Evolutionary conservation across 2,113 vertebrate genomes (phyloP).

Genomic region (Corapipo altera): DNA sequence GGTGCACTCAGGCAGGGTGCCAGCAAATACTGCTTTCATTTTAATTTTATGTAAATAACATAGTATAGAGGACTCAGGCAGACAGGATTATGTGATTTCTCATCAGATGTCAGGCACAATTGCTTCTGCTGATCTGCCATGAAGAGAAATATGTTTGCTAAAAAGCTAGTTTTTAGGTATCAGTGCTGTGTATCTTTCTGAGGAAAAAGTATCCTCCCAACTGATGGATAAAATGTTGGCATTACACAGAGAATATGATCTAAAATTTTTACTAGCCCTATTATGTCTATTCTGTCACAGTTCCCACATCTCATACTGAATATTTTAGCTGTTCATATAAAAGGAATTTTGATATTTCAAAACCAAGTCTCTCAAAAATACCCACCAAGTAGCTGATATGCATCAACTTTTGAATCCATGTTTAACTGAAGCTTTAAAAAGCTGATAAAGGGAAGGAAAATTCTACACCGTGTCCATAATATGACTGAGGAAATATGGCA

Average conservation of each 20-base stretch:
- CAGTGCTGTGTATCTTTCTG: neutral
- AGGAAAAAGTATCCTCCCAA: neutral
- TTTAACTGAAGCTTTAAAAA: neutral
- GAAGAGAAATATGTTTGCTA: neutral
- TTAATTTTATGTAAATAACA: neutral
- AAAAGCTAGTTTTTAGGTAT: neutral
- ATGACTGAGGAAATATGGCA: neutral
- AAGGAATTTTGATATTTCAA: neutral
- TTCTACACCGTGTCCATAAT: neutral
- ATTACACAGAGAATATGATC: neutral
- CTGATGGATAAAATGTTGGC: neutral
- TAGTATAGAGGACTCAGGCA: neutral
- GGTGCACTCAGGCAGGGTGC: neutral
- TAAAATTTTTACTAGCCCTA: neutral
- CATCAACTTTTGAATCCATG: neutral
- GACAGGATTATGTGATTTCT: neutral
- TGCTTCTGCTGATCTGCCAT: neutral
- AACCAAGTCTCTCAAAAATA: neutral
- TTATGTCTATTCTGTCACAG: neutral
- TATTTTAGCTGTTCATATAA: neutral
- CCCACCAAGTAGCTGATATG: neutral
- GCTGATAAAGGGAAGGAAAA: neutral
- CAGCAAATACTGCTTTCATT: neutral
- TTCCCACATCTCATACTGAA: neutral
- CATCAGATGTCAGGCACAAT: neutral